Conservation (phyloP, 2,797 vertebrate genomes). For the Dendrocincla tyrannina region DNA sequence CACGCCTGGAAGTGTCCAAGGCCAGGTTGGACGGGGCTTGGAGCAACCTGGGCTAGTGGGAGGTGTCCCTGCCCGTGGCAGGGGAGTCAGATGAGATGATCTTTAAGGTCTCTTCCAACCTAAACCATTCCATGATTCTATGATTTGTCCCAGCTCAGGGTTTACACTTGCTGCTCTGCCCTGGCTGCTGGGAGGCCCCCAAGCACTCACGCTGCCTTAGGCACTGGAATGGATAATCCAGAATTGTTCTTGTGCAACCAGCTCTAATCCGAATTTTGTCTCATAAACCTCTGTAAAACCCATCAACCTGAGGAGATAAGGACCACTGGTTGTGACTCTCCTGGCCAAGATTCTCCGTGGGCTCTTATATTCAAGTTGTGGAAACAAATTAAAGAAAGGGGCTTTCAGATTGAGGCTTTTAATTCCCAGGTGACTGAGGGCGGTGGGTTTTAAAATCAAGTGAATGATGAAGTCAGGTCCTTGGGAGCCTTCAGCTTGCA, state of each 20-base stretch:
- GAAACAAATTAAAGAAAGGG: background rate
- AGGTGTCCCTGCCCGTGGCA: background rate
- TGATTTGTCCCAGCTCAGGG: background rate
- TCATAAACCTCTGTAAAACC: background rate
- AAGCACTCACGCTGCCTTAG: background rate
- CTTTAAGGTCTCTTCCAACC: background rate
- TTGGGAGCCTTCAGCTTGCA: background rate
- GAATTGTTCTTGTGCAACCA: background rate
- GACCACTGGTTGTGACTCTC: background rate
- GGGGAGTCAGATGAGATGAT: background rate
- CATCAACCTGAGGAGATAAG: background rate
- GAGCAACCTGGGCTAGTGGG: background rate
- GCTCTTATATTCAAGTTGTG: background rate
- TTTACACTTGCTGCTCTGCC: background rate
- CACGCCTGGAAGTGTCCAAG: background rate
- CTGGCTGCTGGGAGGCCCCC: background rate
- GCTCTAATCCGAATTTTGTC: background rate
- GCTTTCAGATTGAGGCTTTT: accelerated
- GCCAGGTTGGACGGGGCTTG: accelerated
- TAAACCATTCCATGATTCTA: background rate
- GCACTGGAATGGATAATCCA: background rate
- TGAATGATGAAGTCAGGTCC: background rate
- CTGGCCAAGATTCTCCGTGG: background rate
- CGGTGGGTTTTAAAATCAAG: background rate
- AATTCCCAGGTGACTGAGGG: background rate